These are phyloP conservation scores for Quadroppia sp. DNA, from an alignment of 2,888 invertebrate genomes.

Conservation along the genomic window DNA sequence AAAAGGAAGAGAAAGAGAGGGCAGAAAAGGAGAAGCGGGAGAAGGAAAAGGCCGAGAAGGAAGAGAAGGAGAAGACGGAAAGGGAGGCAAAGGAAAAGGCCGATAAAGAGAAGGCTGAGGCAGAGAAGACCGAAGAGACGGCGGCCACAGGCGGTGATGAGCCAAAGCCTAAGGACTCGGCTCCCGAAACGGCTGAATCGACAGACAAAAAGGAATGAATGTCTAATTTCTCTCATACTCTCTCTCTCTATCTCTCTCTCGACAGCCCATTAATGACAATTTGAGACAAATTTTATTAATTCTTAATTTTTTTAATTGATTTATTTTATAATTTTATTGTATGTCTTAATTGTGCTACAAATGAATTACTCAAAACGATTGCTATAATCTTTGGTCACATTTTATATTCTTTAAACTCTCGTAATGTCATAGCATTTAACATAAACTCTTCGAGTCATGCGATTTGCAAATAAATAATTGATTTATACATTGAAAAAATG, in stretches of 20 bases:
- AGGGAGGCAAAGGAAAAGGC: conserved; percentile 41
- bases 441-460: too few relatives aligned
- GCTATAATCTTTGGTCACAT: conserved; percentile 33
- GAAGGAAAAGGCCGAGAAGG: conserved; percentile 60
- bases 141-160: background rate
- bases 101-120: conserved; percentile 43
- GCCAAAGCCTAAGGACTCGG: conserved; percentile 23
- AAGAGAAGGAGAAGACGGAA: conserved; percentile 49
- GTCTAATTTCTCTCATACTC: background rate
- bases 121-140: conserved; percentile 30
- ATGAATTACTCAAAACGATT: conserved; percentile 28
- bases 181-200: conserved; percentile 32
- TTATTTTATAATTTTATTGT: conserved; percentile 4
- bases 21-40: conserved; percentile 57
- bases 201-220: conserved; percentile 29
- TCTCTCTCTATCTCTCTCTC: too few relatives aligned
- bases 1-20: conserved; percentile 60
- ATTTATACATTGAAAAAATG: background rate
- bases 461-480: too few relatives aligned
- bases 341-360: conserved; percentile 21
- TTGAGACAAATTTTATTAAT: background rate
- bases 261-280: conserved; percentile 32
- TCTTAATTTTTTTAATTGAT: background rate
- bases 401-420: conserved; percentile 23
- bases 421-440: conserved; percentile 33